Percentiles rank a stretch among this genome's conserved stretches.
These are phyloP conservation scores for Epsilonema sp. DNA, from an alignment of 2,888 invertebrate species.

Conservation along the genomic window DNA sequence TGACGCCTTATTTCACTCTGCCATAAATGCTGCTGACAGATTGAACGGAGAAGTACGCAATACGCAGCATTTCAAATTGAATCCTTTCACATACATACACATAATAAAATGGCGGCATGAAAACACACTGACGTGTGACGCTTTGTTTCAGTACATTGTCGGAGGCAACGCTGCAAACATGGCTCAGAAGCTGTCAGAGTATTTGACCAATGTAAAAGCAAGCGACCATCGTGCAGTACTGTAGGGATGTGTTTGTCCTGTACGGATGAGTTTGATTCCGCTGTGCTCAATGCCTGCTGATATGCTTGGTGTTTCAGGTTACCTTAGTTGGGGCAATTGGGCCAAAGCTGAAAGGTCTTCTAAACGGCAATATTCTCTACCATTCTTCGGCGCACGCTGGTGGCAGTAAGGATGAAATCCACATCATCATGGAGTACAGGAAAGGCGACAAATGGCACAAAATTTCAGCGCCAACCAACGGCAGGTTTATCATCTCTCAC, in stretches of 20 bases:
- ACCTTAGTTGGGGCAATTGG: constrained; percentile 35
- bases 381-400: constrained; percentile 22
- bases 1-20: no score
- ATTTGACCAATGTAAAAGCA: no score
- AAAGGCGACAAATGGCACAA: constrained; percentile 31
- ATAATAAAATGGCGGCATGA: no score
- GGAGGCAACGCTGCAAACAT: constrained; percentile 37
- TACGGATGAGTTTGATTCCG: no score
- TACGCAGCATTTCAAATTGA: no score
- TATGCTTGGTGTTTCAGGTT: constrained; percentile 21
- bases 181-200: constrained; percentile 24
- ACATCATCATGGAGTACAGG: constrained; percentile 35
- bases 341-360: constrained; percentile 28
- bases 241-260: background rate
- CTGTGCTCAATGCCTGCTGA: no score
- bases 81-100: no score
- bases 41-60: no score
- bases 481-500: constrained; percentile 33
- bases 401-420: constrained; percentile 32
- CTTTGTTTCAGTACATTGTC: constrained; percentile 29
- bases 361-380: constrained; percentile 29
- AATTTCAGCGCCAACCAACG: constrained; percentile 30
- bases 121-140: no score
- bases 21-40: no score
- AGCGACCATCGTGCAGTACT: background rate